Conservation (phyloP, 1,140 invertebrate species). For the Asobara japonica region DNA sequence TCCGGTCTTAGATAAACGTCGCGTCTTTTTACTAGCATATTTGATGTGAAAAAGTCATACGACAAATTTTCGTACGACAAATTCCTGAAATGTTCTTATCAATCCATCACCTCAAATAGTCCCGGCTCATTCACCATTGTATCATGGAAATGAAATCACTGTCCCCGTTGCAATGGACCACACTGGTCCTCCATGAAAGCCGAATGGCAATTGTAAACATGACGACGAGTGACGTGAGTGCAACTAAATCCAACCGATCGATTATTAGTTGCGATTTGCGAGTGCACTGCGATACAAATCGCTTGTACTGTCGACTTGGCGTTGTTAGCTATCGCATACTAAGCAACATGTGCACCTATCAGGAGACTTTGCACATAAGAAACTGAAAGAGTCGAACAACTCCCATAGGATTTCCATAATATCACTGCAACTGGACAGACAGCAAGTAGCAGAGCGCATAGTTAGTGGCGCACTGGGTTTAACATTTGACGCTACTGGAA, state of each 20-base stretch:
- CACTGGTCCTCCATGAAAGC: neutral
- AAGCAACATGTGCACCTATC: neutral
- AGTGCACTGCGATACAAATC: slow-evolving; percentile 29
- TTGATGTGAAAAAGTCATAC: too few relatives aligned
- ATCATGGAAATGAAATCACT: too few relatives aligned
- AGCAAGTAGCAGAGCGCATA: slow-evolving; percentile 38
- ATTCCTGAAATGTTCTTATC: too few relatives aligned
- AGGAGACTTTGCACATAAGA: slow-evolving; percentile 1
- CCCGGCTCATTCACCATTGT: too few relatives aligned
- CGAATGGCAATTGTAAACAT: neutral
- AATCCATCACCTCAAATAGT: too few relatives aligned
- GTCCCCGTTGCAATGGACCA: too few relatives aligned
- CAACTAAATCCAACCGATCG: slow-evolving; percentile 23
- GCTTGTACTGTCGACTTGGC: neutral
- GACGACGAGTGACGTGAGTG: slow-evolving; percentile 17
- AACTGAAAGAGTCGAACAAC: neutral
- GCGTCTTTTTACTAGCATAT: too few relatives aligned
- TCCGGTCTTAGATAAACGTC: too few relatives aligned
- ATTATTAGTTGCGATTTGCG: slow-evolving; percentile 34
- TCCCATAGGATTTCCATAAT: slow-evolving; percentile 49
- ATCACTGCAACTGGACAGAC: slow-evolving; percentile 35
- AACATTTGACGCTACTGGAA: slow-evolving; percentile 45
- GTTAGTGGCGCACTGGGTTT: slow-evolving; percentile 43
- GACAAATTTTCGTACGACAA: too few relatives aligned
- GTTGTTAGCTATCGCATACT: neutral